phyloP scores from a whole-genome alignment of 2,113 vertebrate species.

The Balaeniceps rex region DNA sequence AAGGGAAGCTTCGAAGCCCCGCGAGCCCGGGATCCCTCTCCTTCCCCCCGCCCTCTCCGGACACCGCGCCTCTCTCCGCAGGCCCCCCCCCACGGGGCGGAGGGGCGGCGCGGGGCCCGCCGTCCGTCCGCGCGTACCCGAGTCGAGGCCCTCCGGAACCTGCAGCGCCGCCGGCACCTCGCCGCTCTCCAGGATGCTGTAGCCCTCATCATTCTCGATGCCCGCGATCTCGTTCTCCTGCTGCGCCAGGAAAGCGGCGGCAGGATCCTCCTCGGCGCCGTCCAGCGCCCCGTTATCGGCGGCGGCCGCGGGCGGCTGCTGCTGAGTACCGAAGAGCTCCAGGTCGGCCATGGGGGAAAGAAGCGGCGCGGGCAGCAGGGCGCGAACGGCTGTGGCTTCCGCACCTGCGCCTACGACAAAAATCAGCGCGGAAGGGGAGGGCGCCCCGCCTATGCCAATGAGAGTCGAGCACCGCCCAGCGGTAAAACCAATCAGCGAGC shows the following conservation, averaged over 20 bases:
- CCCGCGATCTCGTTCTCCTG: slow-evolving; percentile 93
- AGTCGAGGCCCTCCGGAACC: slow-evolving; percentile 57
- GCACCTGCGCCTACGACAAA: not conserved
- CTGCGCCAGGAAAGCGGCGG: slow-evolving; percentile 89
- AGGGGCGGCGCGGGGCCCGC: not conserved
- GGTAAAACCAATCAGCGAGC: not conserved
- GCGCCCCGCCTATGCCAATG: not conserved
- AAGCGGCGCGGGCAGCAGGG: fast-evolving
- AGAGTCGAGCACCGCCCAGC: fast-evolving
- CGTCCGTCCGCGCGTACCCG: not conserved
- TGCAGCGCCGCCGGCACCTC: slow-evolving; percentile 80
- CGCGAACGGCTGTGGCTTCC: not conserved
- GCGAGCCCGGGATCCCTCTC: no score
- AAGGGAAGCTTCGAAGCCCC: not conserved
- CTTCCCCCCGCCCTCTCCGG: no score
- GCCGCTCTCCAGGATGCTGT: slow-evolving; percentile 89
- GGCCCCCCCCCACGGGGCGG: no score
- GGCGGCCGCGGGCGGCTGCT: slow-evolving; percentile 41
- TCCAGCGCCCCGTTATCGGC: slow-evolving; percentile 68
- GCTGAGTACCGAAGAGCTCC: slow-evolving; percentile 70
- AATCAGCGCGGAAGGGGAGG: not conserved
- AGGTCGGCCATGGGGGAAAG: slow-evolving; percentile 72
- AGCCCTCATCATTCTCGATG: slow-evolving; percentile 91
- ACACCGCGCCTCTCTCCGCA: not conserved
- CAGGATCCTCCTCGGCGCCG: slow-evolving; percentile 85